Evolutionary conservation across 2,113 vertebrate genomes (phyloP).

Genomic region (Thymallus thymallus): DNA sequence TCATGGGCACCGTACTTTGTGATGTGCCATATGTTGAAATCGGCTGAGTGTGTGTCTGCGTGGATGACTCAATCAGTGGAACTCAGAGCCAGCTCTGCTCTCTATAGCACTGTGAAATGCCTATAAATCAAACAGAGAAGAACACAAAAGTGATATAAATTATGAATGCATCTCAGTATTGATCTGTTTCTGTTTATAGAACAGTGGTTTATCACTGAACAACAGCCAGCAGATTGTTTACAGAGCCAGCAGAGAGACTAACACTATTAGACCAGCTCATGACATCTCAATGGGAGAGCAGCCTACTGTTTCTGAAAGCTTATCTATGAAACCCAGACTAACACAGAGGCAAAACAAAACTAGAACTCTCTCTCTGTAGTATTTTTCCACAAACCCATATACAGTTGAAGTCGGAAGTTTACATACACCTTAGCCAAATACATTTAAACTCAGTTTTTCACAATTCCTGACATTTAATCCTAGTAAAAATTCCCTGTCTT

Average conservation of each 20-base stretch:
- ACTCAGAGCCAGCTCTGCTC: too few species aligned
- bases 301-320: background rate
- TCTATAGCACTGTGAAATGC: too few species aligned
- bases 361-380: background rate
- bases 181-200: background rate
- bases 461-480: too few species aligned
- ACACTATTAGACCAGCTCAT: background rate
- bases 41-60: too few species aligned
- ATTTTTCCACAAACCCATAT: background rate
- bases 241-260: background rate
- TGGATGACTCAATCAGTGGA: background rate
- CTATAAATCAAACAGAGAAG: background rate
- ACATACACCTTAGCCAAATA: too few species aligned
- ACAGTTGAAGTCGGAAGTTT: too few species aligned
- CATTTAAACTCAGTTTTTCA: too few species aligned
- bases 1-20: too few species aligned
- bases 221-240: background rate
- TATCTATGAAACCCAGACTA: background rate
- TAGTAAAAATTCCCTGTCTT: too few species aligned
- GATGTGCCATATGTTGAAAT: too few species aligned
- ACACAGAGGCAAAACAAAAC: background rate
- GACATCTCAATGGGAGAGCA: background rate
- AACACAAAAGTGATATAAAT: background rate
- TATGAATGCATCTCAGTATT: constrained; percentile 3
- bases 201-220: background rate